These are phyloP conservation scores for Lypha dubia DNA, from an alignment of 2,888 invertebrate species.

Conservation along the genomic window DNA sequence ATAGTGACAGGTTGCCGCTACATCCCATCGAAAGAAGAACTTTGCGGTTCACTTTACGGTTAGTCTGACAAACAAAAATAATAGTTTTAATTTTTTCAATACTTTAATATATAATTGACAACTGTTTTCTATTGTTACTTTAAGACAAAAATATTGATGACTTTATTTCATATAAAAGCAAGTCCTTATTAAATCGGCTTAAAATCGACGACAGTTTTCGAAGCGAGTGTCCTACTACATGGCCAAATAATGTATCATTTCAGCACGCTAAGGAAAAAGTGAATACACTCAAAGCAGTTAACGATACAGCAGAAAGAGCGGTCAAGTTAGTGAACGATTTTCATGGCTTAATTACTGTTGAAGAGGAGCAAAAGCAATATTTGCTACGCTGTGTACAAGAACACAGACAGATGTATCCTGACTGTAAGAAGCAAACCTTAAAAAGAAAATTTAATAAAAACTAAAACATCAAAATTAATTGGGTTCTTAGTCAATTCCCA, in stretches of 20 bases:
- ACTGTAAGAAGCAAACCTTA: not conserved
- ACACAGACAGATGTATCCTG: not conserved
- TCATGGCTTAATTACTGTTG: slow-evolving; percentile 1
- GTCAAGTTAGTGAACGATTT: not conserved
- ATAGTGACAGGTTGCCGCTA: not conserved
- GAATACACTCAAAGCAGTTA: not conserved
- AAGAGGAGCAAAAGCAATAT: slow-evolving; percentile 12
- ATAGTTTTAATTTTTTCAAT: not conserved
- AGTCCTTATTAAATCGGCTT: not conserved
- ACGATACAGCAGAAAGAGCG: slow-evolving; percentile 4
- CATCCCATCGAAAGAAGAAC: not conserved
- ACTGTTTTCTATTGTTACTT: not conserved
- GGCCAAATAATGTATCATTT: not conserved
- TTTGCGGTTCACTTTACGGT: no score
- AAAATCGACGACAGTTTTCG: not conserved
- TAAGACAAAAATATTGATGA: not conserved
- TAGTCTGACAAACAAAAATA: not conserved
- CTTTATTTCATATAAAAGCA: not conserved
- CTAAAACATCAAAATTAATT: not conserved
- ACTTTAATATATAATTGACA: not conserved
- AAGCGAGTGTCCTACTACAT: not conserved
- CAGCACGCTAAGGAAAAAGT: not conserved
- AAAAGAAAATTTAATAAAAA: not conserved
- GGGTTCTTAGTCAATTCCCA: not conserved
- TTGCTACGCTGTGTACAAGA: not conserved